A percentile compares a stretch with the other conserved stretches of the same genome.
These are phyloP conservation scores for Calvadosia cruxmelitensis DNA, from an alignment of 30 jellyfish, hydroid and myxozoan species.

Conservation along the genomic window DNA sequence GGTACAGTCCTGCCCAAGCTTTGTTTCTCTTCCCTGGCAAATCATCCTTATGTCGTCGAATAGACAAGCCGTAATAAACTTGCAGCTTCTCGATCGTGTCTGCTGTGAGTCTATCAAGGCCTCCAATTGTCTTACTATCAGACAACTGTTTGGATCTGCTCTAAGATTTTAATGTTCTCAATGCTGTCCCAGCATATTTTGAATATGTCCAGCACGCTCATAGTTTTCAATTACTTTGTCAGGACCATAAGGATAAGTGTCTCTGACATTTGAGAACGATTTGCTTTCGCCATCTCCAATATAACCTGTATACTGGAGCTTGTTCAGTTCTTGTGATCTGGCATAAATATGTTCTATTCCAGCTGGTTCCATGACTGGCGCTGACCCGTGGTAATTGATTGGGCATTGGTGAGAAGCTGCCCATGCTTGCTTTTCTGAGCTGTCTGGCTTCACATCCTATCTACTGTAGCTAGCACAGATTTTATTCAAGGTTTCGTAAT, in stretches of 20 bases:
- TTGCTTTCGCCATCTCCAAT: slow-evolving; percentile 14
- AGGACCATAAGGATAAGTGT: background rate
- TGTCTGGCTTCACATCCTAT: slow-evolving; percentile 4
- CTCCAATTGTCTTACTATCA: slow-evolving; percentile 24
- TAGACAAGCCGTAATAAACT: slow-evolving; percentile 16
- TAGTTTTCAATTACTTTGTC: background rate
- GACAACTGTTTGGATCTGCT: background rate
- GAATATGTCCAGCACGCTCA: slow-evolving; percentile 31
- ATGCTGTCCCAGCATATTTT: slow-evolving; percentile 19
- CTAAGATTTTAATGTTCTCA: slow-evolving; percentile 8
- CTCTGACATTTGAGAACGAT: background rate
- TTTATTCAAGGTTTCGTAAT: slow-evolving; percentile 15
- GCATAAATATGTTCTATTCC: slow-evolving; percentile 12
- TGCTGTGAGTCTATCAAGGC: slow-evolving; percentile 14
- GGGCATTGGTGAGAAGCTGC: slow-evolving; percentile 17
- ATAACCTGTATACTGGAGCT: slow-evolving; percentile 22
- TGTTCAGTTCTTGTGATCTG: background rate
- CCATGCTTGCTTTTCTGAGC: slow-evolving; percentile 13
- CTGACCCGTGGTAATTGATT: slow-evolving; percentile 23
- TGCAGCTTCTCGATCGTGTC: slow-evolving; percentile 16
- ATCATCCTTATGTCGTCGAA: slow-evolving; percentile 13
- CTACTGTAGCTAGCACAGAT: slow-evolving; percentile 4
- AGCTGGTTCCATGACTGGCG: slow-evolving; percentile 29
- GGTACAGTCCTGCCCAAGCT: slow-evolving; percentile 20
- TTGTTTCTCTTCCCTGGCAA: slow-evolving; percentile 6